phyloP scores from a whole-genome alignment of 2,113 vertebrate genomes.

The Trogon melanurus region DNA sequence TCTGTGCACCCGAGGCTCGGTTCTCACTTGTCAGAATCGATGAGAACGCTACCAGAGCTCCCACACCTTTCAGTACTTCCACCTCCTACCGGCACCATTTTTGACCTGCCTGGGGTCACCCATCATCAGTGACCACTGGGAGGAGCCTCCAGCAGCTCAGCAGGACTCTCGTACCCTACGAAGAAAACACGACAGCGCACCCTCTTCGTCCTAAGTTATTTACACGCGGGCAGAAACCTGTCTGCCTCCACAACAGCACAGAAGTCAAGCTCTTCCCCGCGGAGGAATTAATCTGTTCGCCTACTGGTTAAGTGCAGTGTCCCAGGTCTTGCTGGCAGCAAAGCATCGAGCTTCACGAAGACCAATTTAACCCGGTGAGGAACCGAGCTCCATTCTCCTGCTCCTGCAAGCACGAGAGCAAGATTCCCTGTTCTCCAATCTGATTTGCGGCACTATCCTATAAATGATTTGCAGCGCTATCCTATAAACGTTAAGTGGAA shows the following conservation, averaged over 20 bases:
- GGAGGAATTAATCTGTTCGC: neutral
- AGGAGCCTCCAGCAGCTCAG: neutral
- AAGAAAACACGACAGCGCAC: neutral
- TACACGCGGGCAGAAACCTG: neutral
- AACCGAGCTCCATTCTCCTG: neutral
- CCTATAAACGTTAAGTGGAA: neutral
- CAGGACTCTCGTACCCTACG: neutral
- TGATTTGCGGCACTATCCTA: neutral
- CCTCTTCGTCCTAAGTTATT: neutral
- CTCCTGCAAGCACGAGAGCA: neutral
- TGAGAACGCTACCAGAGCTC: neutral
- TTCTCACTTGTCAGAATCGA: accelerated
- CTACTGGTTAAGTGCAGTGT: neutral
- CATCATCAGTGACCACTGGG: neutral
- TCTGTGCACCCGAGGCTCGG: neutral
- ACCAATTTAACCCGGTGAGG: neutral
- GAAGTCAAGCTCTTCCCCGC: neutral
- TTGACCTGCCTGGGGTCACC: neutral
- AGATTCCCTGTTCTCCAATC: neutral
- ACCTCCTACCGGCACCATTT: neutral
- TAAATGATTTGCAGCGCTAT: neutral
- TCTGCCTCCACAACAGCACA: neutral
- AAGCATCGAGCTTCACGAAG: neutral
- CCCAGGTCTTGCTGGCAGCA: neutral
- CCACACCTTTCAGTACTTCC: neutral